Conservation (phyloP, 1,140 invertebrate genomes). For the Branchinecta lynchi region DNA sequence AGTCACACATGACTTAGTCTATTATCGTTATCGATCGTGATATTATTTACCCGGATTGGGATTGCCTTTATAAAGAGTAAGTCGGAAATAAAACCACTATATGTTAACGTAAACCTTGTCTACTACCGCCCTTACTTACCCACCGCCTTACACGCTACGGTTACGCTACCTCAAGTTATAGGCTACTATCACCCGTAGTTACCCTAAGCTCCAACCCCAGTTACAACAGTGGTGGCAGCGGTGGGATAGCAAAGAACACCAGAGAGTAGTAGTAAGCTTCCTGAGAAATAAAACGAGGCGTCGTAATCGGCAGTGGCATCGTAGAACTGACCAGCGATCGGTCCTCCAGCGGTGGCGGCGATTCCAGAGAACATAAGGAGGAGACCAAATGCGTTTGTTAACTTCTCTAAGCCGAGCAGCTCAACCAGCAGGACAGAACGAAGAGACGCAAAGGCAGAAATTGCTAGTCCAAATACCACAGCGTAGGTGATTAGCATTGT, state of each 20-base stretch:
- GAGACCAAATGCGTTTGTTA: slow-evolving; percentile 85
- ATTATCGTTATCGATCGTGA: too few relatives aligned
- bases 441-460: slow-evolving; percentile 77
- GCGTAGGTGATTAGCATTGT: slow-evolving; percentile 58
- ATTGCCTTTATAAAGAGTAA: too few relatives aligned
- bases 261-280: slow-evolving; percentile 63
- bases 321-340: slow-evolving; percentile 65
- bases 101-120: too few relatives aligned
- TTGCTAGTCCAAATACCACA: slow-evolving; percentile 66
- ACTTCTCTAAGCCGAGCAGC: slow-evolving; percentile 70
- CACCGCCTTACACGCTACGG: too few relatives aligned
- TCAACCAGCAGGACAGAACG: slow-evolving; percentile 87
- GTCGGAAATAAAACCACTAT: too few relatives aligned
- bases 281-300: slow-evolving; percentile 77
- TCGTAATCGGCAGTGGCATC: slow-evolving; percentile 62
- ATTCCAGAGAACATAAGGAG: slow-evolving; percentile 82
- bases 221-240: too few relatives aligned
- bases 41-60: too few relatives aligned
- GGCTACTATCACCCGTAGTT: too few relatives aligned
- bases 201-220: too few relatives aligned
- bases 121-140: too few relatives aligned
- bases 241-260: slow-evolving; percentile 77
- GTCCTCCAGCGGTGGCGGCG: slow-evolving; percentile 63
- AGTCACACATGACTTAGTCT: too few relatives aligned
- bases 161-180: too few relatives aligned